Percentiles rank a stretch among this genome's conserved stretches.
phyloP scores from a whole-genome alignment of 2,888 invertebrate species.

The Scaptomyza flava region DNA sequence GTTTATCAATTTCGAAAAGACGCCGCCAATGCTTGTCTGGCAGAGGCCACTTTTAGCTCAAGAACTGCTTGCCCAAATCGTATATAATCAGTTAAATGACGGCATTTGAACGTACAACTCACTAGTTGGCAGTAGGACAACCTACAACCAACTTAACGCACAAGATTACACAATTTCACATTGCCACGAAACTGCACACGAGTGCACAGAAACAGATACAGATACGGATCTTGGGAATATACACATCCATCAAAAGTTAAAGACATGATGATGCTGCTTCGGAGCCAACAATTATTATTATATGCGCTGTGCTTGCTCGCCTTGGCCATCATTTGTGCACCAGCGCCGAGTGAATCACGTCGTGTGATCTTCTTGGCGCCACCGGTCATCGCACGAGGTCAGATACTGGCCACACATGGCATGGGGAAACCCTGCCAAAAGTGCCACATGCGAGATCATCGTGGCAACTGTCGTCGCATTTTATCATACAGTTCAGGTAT shows the following conservation, averaged over 20 bases:
- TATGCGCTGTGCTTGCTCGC: constrained; percentile 57
- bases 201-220: not conserved
- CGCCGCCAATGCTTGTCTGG: constrained; percentile 17
- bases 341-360: constrained; percentile 62
- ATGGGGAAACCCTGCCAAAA: constrained; percentile 75
- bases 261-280: constrained; percentile 42
- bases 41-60: constrained; percentile 44
- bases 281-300: constrained; percentile 50
- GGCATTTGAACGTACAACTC: constrained; percentile 67
- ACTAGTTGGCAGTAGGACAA: constrained; percentile 14
- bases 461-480: constrained; percentile 79
- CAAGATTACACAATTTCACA: constrained; percentile 48
- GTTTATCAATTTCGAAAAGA: constrained; percentile 55
- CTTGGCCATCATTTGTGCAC: constrained; percentile 63
- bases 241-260: not conserved
- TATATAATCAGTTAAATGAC: constrained; percentile 77
- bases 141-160: not conserved
- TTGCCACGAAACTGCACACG: constrained; percentile 31
- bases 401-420: constrained; percentile 70
- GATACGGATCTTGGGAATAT: not conserved
- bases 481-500: constrained; percentile 76
- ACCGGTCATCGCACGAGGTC: constrained; percentile 66
- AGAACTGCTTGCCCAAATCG: constrained; percentile 57
- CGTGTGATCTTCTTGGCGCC: constrained; percentile 80
- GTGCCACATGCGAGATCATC: constrained; percentile 82